These are phyloP conservation scores for Todus mexicanus DNA, from an alignment of 2,797 vertebrate species.

Conservation along the genomic window DNA sequence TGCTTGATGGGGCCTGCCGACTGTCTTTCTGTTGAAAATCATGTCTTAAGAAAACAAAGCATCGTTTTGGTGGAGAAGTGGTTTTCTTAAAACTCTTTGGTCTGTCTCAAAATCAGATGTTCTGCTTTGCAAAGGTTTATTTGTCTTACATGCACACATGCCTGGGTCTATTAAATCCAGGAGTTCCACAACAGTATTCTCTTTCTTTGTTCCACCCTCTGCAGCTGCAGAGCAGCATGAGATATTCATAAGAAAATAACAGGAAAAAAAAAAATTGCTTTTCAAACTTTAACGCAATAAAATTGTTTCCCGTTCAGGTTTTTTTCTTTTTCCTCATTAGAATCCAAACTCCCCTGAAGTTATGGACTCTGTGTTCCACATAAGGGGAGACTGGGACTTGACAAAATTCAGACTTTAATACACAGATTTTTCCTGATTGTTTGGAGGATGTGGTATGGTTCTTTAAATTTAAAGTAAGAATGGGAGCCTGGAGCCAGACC, in stretches of 20 bases:
- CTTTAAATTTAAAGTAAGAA: neutral
- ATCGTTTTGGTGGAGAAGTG: neutral
- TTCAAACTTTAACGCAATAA: neutral
- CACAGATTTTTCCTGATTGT: neutral
- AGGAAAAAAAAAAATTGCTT: neutral
- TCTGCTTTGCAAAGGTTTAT: neutral
- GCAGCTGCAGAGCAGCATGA: slow-evolving; percentile 29
- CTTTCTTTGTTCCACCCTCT: neutral
- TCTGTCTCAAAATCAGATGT: neutral
- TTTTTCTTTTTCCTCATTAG: neutral
- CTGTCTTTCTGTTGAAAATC: neutral
- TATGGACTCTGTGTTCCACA: neutral
- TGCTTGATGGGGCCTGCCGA: neutral
- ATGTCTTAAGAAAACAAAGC: neutral
- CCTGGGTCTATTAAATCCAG: neutral
- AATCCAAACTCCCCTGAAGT: neutral
- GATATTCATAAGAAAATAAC: neutral
- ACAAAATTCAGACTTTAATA: neutral
- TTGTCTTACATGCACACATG: neutral
- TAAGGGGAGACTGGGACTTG: neutral
- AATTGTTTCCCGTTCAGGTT: neutral
- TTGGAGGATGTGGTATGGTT: neutral
- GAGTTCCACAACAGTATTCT: neutral
- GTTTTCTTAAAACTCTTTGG: neutral
- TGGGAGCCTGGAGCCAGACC: neutral